Percentiles rank a stretch among this genome's conserved stretches.
Evolutionary conservation across 2,113 vertebrate species (phyloP).

Genomic region (Salvator merianae): DNA sequence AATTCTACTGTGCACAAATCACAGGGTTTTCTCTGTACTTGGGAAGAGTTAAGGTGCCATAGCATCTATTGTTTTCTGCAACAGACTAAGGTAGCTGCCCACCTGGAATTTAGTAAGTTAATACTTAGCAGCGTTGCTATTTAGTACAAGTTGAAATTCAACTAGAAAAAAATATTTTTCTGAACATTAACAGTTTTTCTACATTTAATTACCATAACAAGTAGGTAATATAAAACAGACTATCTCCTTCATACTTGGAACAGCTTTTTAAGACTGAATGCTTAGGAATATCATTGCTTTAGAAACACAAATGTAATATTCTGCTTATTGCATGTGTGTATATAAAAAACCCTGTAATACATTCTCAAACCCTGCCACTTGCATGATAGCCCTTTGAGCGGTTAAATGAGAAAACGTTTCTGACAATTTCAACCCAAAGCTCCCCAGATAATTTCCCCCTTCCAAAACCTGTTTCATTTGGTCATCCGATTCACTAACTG

Average conservation of each 20-base stretch:
- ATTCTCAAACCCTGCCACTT: neutral
- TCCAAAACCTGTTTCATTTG: neutral
- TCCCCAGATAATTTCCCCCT: too few relatives aligned
- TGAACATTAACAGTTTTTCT: neutral
- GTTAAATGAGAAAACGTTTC: accelerated
- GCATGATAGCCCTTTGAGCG: slow-evolving; percentile 1
- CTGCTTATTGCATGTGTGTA: neutral
- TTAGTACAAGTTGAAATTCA: neutral
- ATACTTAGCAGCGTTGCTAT: neutral
- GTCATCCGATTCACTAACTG: slow-evolving; percentile 3
- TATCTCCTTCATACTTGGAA: neutral
- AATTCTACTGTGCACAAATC: too few relatives aligned
- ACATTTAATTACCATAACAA: neutral
- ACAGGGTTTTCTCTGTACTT: too few relatives aligned
- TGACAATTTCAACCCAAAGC: neutral
- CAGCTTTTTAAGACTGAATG: neutral
- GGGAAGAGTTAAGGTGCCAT: neutral
- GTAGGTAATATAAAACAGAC: neutral
- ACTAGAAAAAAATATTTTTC: neutral
- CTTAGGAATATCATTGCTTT: neutral
- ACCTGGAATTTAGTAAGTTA: neutral
- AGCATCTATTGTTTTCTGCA: neutral
- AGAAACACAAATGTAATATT: neutral
- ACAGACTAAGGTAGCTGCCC: neutral
- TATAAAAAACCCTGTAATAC: neutral